Base-by-base conservation (phyloP, 1,140 invertebrate species). In the Pachypeltis micranthus region DNA sequence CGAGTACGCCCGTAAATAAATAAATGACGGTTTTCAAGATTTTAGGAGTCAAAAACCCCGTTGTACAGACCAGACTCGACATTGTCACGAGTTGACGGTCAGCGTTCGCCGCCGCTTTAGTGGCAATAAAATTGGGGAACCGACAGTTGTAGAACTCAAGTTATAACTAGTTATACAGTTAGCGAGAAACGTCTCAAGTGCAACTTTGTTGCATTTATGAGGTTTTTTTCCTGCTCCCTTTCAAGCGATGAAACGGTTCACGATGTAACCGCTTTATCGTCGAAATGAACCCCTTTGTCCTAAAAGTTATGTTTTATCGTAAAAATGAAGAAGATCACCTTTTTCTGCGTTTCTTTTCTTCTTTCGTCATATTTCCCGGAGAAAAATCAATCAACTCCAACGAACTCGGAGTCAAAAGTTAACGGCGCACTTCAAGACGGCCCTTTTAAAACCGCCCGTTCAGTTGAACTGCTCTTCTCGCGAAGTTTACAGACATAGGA, bases 191-290 rank as follows among this genome's bases (percentile, higher is more conserved):
- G n/a, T n/a, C 47, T 51, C 4, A 21, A 51, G 47, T 51, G 47
- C 47, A 21, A 51, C 47, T 14, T 51, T 51, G 47, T 51, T n/a
- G 7, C 47, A 51, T 51, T 51, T 51, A 51, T 51, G 47, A 51
- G n/a, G n/a, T n/a, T n/a, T n/a, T n/a, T 21, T 51, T 51, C 47
- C 47, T n/a, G n/a, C n/a, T n/a, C n/a, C n/a, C n/a, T n/a, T n/a
- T n/a, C n/a, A n/a, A n/a, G n/a, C n/a, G n/a, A n/a, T n/a, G n/a
- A n/a, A n/a, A n/a, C n/a, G n/a, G n/a, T n/a, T n/a, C 47, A 51
- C 47, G 23, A 51, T 51, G 23, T 21, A 4, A 21, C 7, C 7
- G 10, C 7, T 51, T 51, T 51, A 51, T 21, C 7, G 12, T 21
- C 47, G 19, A 51, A 51, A 51, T 51, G 47, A 51, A 51, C 12